phyloP scores from a whole-genome alignment of 1,140 invertebrate genomes.

The Thalassaphorura encarpata region DNA sequence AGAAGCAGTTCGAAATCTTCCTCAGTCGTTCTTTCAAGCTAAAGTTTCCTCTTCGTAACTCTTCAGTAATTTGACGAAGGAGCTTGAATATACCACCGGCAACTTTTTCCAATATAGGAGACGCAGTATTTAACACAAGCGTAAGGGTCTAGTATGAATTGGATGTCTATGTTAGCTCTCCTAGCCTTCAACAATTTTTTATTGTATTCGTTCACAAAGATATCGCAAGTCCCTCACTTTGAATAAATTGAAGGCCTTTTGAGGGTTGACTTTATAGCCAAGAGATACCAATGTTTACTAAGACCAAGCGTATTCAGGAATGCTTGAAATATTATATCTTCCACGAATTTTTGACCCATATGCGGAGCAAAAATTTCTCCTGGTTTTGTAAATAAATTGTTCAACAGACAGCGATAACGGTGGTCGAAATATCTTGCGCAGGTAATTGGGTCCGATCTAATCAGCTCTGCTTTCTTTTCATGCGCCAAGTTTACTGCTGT shows the following conservation, averaged over 20 bases:
- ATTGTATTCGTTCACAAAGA: constrained; percentile 34
- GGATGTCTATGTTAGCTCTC: constrained; percentile 36
- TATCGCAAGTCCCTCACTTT: constrained; percentile 25
- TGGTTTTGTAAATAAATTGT: not conserved
- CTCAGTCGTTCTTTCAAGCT: constrained; percentile 28
- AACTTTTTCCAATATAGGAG: constrained; percentile 25
- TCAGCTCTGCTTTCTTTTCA: not conserved
- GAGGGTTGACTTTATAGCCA: constrained; percentile 1
- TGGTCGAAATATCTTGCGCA: not conserved
- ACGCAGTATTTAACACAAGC: constrained; percentile 32
- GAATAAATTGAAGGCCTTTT: constrained; percentile 12
- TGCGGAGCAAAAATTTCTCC: not conserved
- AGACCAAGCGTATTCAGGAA: not conserved
- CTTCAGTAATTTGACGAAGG: constrained; percentile 14
- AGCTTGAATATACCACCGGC: constrained; percentile 21
- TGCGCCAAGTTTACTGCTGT: not conserved
- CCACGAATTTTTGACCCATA: not conserved
- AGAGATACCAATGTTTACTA: not conserved
- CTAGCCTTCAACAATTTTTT: constrained; percentile 29
- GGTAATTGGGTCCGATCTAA: not conserved
- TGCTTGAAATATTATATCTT: not conserved
- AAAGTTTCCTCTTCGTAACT: not conserved
- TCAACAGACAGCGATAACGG: not conserved
- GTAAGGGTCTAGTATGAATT: constrained; percentile 34
- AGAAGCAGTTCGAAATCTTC: constrained; percentile 32